phyloP scores from a whole-genome alignment of 2,888 invertebrate species.

The Agrypnus murinus region DNA sequence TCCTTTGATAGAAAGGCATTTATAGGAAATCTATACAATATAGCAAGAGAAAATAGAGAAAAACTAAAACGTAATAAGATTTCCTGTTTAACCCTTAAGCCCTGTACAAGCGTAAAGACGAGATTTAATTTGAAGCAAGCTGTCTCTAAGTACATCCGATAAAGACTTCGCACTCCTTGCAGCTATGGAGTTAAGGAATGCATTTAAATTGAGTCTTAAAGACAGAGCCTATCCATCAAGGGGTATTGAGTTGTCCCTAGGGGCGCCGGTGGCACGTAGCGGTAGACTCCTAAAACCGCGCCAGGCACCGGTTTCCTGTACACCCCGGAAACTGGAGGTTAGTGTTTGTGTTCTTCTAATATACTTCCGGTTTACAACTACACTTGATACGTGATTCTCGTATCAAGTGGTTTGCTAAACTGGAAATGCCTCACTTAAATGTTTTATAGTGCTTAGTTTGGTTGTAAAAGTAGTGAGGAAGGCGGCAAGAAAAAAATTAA shows the following conservation, averaged over 20 bases:
- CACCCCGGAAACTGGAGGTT: constrained; percentile 42
- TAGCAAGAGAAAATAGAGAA: too few species aligned
- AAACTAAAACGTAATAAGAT: background rate
- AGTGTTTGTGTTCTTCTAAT: constrained; percentile 50
- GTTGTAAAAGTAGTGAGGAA: constrained; percentile 10
- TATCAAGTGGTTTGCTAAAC: constrained; percentile 38
- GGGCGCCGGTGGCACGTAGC: constrained; percentile 60
- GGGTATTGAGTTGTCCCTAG: constrained; percentile 62
- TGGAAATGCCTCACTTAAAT: constrained; percentile 24
- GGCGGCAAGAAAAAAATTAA: constrained; percentile 15
- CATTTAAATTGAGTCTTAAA: constrained; percentile 68
- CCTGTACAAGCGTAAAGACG: background rate
- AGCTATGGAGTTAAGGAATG: constrained; percentile 65
- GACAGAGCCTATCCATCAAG: constrained; percentile 67
- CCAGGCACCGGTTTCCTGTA: constrained; percentile 44
- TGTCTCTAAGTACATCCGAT: constrained; percentile 52
- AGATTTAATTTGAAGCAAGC: constrained; percentile 36
- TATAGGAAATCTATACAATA: too few species aligned
- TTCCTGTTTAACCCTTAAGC: constrained; percentile 12
- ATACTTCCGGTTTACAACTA: constrained; percentile 51
- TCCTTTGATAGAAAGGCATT: too few species aligned
- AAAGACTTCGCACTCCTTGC: constrained; percentile 54
- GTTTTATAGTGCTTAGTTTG: constrained; percentile 24
- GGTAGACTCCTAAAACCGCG: constrained; percentile 46
- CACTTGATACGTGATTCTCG: constrained; percentile 37